Base-by-base conservation (phyloP, 2,113 vertebrate genomes). In the Bos taurus region DNA sequence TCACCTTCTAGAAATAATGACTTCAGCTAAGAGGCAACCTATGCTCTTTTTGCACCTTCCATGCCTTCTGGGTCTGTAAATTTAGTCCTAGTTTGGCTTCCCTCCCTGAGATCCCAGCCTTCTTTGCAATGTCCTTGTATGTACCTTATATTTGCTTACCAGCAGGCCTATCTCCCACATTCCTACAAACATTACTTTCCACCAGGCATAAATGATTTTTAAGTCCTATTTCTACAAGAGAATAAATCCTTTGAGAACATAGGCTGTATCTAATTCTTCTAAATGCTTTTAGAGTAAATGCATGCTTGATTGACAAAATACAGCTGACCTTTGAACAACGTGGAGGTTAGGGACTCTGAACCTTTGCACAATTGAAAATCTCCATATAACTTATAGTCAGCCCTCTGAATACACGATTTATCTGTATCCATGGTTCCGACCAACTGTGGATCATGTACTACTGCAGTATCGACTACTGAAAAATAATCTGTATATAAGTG, bases 1-100 rank as follows among this genome's bases (percentile, higher is more conserved):
- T 95, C 64, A 96, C 60, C 96, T 92, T 95, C 94, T 94, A 96
- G 78, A 94, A 95, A 95, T 56, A 96, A 92, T 25, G 77, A 86
- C 81, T 94, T 88, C 60, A 92, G 85, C 81, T 86, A 25, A 96
- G 46, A 83, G n/a, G 57, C 54, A 88, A 54, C 36, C 71, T 96
- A 3, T 46, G 23, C 26, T 81, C 36, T 67, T 64, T 25, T 9
- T 25, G 11, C 33, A 82, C 15, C 60, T 50, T 43, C 14, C 60
- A 81, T 7, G 15, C 5, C 82, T 77, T 26, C 9, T 40, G 25
- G 36, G 4, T 36, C 59, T 17, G 0, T 36, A 64, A 11, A 2
- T n/a, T 43, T 67, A 83, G 52, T 30, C 19, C 62, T 52, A 62
- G 7, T 33, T 74, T 30, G 40, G 54, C 36, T 30, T 59, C 19